Evolutionary conservation across 1,140 invertebrate genomes (phyloP).

Genomic region (Bathynomus jamesi): DNA sequence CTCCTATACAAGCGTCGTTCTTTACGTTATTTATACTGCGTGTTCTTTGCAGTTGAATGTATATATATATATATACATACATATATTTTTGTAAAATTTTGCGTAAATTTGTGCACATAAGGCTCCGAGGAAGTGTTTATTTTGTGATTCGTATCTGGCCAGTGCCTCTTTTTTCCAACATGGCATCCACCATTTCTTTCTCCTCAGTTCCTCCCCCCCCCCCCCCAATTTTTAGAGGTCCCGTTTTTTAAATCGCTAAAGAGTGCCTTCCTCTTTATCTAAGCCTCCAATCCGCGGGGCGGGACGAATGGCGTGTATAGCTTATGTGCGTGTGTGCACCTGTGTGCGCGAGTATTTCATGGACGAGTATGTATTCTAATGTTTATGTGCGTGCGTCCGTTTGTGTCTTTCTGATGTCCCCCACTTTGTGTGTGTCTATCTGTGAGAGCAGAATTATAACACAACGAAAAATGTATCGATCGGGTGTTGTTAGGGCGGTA

Average conservation of each 20-base stretch:
- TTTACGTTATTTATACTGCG: too few species aligned
- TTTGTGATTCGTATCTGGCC: too few species aligned
- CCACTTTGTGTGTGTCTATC: background rate
- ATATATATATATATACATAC: too few species aligned
- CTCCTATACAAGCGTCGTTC: too few species aligned
- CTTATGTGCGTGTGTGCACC: background rate
- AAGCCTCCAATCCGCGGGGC: background rate
- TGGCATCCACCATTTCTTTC: too few species aligned
- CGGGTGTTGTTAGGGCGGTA: background rate
- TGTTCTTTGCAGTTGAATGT: too few species aligned
- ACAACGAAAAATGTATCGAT: background rate
- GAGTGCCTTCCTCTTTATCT: background rate
- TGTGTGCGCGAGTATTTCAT: background rate
- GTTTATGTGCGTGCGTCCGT: background rate
- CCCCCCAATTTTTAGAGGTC: too few species aligned
- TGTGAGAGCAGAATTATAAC: background rate
- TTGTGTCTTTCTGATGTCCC: background rate
- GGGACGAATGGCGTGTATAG: background rate
- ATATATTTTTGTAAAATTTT: too few species aligned
- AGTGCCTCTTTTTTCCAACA: too few species aligned
- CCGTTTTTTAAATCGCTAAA: background rate
- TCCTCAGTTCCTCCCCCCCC: too few species aligned
- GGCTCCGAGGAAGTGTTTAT: too few species aligned
- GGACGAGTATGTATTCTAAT: background rate
- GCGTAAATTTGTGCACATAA: too few species aligned